phyloP scores from a whole-genome alignment of 2,113 vertebrate species.

The Proterorhinus semilunaris region DNA sequence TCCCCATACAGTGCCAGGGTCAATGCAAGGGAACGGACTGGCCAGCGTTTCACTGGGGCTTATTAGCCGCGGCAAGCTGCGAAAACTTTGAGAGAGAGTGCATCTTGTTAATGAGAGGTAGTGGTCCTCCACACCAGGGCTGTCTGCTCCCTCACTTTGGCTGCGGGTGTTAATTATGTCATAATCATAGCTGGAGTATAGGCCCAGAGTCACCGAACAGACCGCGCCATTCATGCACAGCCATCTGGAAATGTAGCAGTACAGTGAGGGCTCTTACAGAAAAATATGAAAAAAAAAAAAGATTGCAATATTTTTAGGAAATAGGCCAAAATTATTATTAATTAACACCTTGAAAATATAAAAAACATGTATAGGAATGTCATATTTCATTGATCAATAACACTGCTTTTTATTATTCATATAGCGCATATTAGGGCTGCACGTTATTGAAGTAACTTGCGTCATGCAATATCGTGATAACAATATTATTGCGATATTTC shows the following conservation, averaged over 20 bases:
- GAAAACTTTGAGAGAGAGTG: conserved; percentile 78
- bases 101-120: conserved; percentile 79
- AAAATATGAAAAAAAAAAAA: conserved; percentile 25
- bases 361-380: too few relatives aligned
- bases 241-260: conserved; percentile 70
- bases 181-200: conserved; percentile 71
- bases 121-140: conserved; percentile 58
- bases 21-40: conserved; percentile 70
- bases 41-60: conserved; percentile 74
- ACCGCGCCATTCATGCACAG: conserved; percentile 65
- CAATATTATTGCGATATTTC: too few relatives aligned
- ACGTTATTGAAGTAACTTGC: too few relatives aligned
- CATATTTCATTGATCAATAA: too few relatives aligned
- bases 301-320: too few relatives aligned
- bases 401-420: too few relatives aligned
- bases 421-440: too few relatives aligned
- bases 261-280: conserved; percentile 56
- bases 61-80: conserved; percentile 77
- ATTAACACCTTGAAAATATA: too few relatives aligned
- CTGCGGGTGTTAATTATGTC: conserved; percentile 77
- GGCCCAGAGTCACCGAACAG: conserved; percentile 66
- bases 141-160: conserved; percentile 67
- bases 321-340: too few relatives aligned
- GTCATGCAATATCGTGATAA: too few relatives aligned
- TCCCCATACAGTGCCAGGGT: conserved; percentile 75